Base-by-base conservation (phyloP, 2,113 vertebrate species). In the Xyrauchen texanus region DNA sequence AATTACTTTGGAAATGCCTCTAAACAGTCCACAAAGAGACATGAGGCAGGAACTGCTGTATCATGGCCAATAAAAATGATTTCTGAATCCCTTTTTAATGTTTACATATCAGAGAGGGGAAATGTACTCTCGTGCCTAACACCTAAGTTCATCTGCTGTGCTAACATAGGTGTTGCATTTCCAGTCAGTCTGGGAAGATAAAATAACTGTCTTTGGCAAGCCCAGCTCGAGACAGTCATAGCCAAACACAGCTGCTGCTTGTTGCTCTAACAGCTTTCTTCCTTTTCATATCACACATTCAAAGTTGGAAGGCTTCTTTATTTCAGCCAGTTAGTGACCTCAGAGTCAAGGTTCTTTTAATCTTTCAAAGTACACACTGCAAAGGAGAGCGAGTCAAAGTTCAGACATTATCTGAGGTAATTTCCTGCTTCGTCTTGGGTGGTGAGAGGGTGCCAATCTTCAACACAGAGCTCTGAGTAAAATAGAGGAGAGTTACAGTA, bases 241-340 rank as follows among this genome's bases (percentile, higher is more conserved):
- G 88, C 91, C 89, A 92, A 94, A 93, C 93, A 94, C 94, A 95
- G 94, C 94, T 95, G 95, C 87, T 91, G 88, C 78, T 82, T 68
- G 90, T 90, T 87, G 46, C 87, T 78, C 86, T 78, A 83, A 83
- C 87, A 91, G 90, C 55, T 79, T 76, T 53, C 4, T 57, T 60
- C 12, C 46, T 69, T 78, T 81, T 34, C 75, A 78, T 83, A 76
- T 83, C 66, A 3, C 46, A 60, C 21, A 70, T 79, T 86, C 80
- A 89, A 93, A 91, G 85, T 84, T 83, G 85, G 85, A 83, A 88
- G 88, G 86, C 90, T 91, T 58, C 87, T 92, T 88, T 85, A 87
- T 89, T 88, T 87, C 79, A 88, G 91, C 95, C 94, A 97, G 96
- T 97, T 96, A 96, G 93, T 89, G 89, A 88, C 86, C 92, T 92